Conservation (phyloP, 2,113 vertebrate genomes). For the Scomber japonicus region DNA sequence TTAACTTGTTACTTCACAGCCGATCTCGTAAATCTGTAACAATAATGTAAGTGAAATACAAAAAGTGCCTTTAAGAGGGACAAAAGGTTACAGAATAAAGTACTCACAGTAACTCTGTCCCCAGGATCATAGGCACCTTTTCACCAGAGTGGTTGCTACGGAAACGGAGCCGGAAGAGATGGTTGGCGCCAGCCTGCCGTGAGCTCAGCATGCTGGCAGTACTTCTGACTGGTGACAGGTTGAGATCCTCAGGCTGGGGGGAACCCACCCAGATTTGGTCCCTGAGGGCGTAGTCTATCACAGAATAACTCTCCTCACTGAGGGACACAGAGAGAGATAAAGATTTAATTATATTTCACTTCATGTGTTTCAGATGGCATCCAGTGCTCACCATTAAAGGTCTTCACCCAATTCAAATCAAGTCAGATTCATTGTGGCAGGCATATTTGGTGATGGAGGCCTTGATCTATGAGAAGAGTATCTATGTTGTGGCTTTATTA, state of each 20-base stretch:
- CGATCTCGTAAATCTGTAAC: neutral
- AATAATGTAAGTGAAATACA: slow-evolving; percentile 23
- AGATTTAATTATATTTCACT: neutral
- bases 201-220: slow-evolving; percentile 87
- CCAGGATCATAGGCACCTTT: slow-evolving; percentile 90
- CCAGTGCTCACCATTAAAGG: neutral
- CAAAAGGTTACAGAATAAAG: neutral
- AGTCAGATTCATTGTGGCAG: neutral
- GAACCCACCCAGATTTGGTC: slow-evolving; percentile 90
- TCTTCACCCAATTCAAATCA: neutral
- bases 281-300: slow-evolving; percentile 91
- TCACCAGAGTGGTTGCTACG: slow-evolving; percentile 91
- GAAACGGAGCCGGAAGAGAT: slow-evolving; percentile 89
- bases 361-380: neutral
- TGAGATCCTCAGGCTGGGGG: slow-evolving; percentile 85
- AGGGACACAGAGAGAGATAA: neutral
- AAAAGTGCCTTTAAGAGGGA: neutral
- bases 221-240: slow-evolving; percentile 85
- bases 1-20: neutral
- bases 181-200: slow-evolving; percentile 80
- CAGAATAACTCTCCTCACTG: slow-evolving; percentile 95
- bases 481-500: neutral
- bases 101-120: slow-evolving; percentile 92
- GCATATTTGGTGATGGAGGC: neutral
- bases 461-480: neutral